phyloP scores from a whole-genome alignment of 30 jellyfish, hydroid and myxozoan genomes.

The Turritopsis dohrnii region DNA sequence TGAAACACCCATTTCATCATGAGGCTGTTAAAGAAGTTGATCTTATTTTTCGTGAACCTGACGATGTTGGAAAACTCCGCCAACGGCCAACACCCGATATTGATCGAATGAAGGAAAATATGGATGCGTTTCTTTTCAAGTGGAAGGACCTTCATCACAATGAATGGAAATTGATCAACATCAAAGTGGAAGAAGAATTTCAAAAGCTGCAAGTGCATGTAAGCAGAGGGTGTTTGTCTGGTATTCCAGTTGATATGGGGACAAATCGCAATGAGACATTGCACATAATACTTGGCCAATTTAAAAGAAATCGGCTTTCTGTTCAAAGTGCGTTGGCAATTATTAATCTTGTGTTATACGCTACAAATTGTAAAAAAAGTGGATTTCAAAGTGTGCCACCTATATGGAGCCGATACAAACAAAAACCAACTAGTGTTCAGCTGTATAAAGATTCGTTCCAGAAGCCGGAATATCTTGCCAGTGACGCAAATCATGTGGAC shows the following conservation, averaged over 20 bases:
- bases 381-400: too few relatives aligned
- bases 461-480: too few relatives aligned
- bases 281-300: neutral
- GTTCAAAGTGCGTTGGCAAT: neutral
- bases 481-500: too few relatives aligned
- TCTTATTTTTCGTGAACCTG: neutral
- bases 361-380: too few relatives aligned
- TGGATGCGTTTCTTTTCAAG: neutral
- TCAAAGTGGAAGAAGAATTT: neutral
- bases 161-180: neutral
- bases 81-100: neutral
- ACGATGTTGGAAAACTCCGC: neutral
- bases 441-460: too few relatives aligned
- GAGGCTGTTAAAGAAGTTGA: neutral
- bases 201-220: neutral
- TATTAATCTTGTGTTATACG: too few relatives aligned
- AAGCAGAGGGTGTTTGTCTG: neutral
- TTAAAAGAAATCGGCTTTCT: neutral
- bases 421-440: too few relatives aligned
- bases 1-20: neutral
- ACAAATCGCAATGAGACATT: neutral
- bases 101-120: neutral
- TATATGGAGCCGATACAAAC: too few relatives aligned
- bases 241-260: neutral
- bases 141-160: neutral